A percentile compares a stretch with the other conserved stretches of the same genome.
Conservation (phyloP, 2,113 vertebrate genomes). For the Ibidorhyncha struthersii region DNA sequence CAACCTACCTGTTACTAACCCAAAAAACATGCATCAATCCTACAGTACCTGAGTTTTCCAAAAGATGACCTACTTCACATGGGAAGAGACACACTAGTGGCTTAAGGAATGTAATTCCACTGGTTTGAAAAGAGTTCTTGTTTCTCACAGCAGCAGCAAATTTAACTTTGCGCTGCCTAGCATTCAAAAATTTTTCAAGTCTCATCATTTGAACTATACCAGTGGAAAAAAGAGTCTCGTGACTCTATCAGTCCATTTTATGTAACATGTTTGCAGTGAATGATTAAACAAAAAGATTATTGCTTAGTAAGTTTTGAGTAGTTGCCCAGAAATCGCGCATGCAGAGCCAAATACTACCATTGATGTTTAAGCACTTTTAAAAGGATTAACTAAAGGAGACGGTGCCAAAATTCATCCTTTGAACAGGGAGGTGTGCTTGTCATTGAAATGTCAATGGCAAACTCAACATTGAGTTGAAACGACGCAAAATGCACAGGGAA, state of each 20-base stretch:
- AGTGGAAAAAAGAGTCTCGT: not conserved
- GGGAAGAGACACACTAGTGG: not conserved
- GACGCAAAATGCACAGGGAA: not conserved
- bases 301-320: conserved; percentile 53
- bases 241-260: conserved; percentile 39
- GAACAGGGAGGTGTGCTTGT: not conserved
- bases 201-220: not conserved
- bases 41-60: not conserved
- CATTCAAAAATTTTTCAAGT: not conserved
- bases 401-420: not conserved
- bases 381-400: conserved; percentile 10
- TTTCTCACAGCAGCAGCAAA: not conserved
- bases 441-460: not conserved
- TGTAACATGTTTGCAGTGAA: conserved; percentile 50
- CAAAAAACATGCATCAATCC: not conserved
- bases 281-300: conserved; percentile 55
- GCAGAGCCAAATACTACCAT: conserved; percentile 17
- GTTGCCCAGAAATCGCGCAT: conserved; percentile 56
- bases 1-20: not conserved
- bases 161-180: not conserved
- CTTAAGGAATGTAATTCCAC: not conserved
- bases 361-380: conserved; percentile 1
- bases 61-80: not conserved
- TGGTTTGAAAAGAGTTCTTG: not conserved
- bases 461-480: not conserved